Conservation (phyloP, 1,140 invertebrate genomes). For the Archivesica marissinica region DNA sequence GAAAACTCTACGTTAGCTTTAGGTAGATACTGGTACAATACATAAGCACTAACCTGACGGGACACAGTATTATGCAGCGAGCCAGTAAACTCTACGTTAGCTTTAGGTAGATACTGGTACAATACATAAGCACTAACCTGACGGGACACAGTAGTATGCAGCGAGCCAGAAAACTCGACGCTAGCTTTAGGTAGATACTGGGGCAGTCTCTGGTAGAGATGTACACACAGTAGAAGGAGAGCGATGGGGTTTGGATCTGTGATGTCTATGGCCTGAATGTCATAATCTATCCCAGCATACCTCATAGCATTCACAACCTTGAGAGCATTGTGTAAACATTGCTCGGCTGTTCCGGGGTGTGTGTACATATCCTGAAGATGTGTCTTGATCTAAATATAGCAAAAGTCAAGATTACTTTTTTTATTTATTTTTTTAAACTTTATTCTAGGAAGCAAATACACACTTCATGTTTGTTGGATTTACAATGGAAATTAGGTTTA, state of each 20-base stretch:
- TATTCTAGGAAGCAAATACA: no score
- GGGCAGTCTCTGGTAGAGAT: slow-evolving; percentile 82
- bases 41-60: no score
- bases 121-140: slow-evolving; percentile 77
- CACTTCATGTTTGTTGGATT: no score
- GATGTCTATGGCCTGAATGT: slow-evolving; percentile 84
- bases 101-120: no score
- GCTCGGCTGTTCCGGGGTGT: slow-evolving; percentile 80
- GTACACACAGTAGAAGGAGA: slow-evolving; percentile 80
- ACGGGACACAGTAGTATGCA: slow-evolving; percentile 79
- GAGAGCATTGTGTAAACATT: slow-evolving; percentile 84
- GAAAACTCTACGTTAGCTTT: no score
- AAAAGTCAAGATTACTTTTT: no score
- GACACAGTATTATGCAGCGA: no score
- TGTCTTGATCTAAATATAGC: slow-evolving; percentile 76
- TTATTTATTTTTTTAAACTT: no score
- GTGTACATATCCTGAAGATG: slow-evolving; percentile 83
- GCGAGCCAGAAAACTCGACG: slow-evolving; percentile 80
- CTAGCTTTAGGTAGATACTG: slow-evolving; percentile 81
- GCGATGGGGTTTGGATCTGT: slow-evolving; percentile 83
- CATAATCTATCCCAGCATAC: slow-evolving; percentile 83
- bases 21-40: no score
- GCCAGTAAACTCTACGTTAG: no score
- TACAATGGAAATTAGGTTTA: no score
- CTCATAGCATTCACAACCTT: slow-evolving; percentile 81